Evolutionary conservation across 2,888 invertebrate species (phyloP), one percentile per base, ranked within the genome.

Genomic region (Timandra comae): DNA sequence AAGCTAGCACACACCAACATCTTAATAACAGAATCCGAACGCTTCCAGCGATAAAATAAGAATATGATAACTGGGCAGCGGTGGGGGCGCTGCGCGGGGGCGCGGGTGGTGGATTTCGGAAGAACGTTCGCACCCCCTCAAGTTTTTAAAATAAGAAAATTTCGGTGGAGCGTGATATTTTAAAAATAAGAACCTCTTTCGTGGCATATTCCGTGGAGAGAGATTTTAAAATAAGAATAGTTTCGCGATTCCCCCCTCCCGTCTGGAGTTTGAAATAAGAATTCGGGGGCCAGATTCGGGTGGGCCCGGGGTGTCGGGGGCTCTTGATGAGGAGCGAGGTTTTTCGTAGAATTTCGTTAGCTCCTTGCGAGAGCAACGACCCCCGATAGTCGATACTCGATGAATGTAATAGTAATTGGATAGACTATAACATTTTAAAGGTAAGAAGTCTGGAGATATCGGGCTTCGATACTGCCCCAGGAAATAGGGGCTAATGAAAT

Each of bases 181-280:
- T 82, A 77, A 84, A 82, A 84, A 82, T 80, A 80, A 82, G 75
- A 81, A 80, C 75, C 78, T 81, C 81, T 79, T 77, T 79, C 80
- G 82, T 75, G 79, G 78, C 80, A 81, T 82, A 82, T 82, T 84
- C 84, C 84, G 81, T 78, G 73, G 82, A 79, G 82, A 79, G 75
- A 79, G 80, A 80, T 84, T 84, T 81, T 84, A 81, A 85, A 84
- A 84, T 82, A 82, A 84, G 82, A 84, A 84, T 84, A 85, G 84
- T 85, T 85, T 82, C 72, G 77, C 78, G 75, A 78, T 77, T 71
- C 75, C 77, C 75, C 76, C 63, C 54, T 37, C 61, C 59, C 75
- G 84, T 82, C 84, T 84, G 82, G 84, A 77, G 84, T 76, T 78
- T 74, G 80, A 76, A 80, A 80, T 80, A 85, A 84, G 82, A 85